Conservation (phyloP, 2,113 vertebrate genomes). For the Poeciliopsis prolifica region DNA sequence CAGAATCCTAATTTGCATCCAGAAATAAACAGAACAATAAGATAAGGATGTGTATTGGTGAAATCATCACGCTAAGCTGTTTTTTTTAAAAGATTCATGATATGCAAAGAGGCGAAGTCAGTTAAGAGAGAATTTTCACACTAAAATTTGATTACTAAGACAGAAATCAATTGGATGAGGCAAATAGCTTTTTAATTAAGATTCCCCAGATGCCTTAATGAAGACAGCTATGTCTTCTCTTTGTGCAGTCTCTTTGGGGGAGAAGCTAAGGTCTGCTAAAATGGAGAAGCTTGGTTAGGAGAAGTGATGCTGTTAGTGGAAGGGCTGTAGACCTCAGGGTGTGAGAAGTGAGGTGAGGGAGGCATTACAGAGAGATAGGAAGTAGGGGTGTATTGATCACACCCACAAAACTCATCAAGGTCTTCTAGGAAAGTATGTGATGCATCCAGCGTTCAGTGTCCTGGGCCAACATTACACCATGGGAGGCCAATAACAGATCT, state of each 20-base stretch:
- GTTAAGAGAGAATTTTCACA: conserved; percentile 34
- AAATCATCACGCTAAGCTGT: too few relatives aligned
- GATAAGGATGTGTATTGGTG: too few relatives aligned
- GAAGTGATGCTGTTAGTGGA: conserved; percentile 21
- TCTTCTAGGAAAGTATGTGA: conserved; percentile 64
- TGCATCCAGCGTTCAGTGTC: conserved; percentile 37
- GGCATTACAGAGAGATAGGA: conserved; percentile 60
- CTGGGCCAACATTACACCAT: conserved; percentile 11
- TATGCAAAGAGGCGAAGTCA: background rate
- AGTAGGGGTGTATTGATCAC: conserved; percentile 56
- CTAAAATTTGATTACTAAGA: conserved; percentile 41
- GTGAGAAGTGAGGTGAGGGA: conserved; percentile 35
- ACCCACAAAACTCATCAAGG: conserved; percentile 68
- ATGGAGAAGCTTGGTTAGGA: conserved; percentile 20
- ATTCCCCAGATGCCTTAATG: conserved; percentile 42
- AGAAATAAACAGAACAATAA: too few relatives aligned
- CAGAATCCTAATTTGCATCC: too few relatives aligned
- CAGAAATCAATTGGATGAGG: conserved; percentile 56
- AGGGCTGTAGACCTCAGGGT: conserved; percentile 7
- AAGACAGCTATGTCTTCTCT: conserved; percentile 40
- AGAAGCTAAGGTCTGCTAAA: conserved; percentile 37
- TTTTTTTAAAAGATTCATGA: background rate
- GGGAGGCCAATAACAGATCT: conserved; percentile 1
- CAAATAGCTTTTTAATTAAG: conserved; percentile 69
- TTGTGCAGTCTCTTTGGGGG: background rate